A percentile compares a stretch with the other conserved stretches of the same genome.
Conservation (phyloP, 2,888 invertebrate species). For the Synergus umbraculus region DNA sequence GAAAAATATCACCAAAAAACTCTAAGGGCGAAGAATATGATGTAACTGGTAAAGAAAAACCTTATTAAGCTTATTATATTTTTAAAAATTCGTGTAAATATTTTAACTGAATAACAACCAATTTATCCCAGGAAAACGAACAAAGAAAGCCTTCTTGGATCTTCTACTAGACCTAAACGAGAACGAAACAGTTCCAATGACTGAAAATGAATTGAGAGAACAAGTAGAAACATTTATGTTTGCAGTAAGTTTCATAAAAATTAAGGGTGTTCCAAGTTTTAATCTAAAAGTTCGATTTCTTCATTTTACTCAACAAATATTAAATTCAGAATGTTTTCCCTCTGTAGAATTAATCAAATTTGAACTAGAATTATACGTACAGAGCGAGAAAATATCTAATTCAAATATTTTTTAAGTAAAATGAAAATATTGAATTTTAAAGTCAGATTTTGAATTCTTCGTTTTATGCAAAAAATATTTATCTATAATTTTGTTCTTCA, state of each 20-base stretch:
- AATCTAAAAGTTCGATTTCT: background rate
- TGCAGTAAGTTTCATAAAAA: conserved; percentile 77
- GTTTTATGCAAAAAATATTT: no score
- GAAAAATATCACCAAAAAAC: conserved; percentile 35
- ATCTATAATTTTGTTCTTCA: no score
- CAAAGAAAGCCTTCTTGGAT: conserved; percentile 84
- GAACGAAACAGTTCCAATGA: conserved; percentile 80
- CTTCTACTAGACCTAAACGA: conserved; percentile 80
- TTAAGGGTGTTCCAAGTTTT: background rate
- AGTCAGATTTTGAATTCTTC: no score
- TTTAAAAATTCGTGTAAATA: background rate
- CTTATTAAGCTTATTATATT: background rate
- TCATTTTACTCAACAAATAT: no score
- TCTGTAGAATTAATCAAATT: no score
- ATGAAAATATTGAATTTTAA: no score
- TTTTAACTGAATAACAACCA: background rate
- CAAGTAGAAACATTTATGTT: conserved; percentile 88
- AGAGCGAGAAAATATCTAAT: no score
- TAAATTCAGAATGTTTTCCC: no score
- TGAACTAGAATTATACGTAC: no score
- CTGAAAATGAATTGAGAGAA: conserved; percentile 81
- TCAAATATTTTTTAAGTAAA: no score
- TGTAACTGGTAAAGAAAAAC: conserved; percentile 44
- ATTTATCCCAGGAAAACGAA: conserved; percentile 78
- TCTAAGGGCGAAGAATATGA: conserved; percentile 17